Percentiles rank a stretch among this genome's conserved stretches.
These are phyloP conservation scores for Enteromius anoplus DNA, from an alignment of 2,797 vertebrate species.

Conservation along the genomic window DNA sequence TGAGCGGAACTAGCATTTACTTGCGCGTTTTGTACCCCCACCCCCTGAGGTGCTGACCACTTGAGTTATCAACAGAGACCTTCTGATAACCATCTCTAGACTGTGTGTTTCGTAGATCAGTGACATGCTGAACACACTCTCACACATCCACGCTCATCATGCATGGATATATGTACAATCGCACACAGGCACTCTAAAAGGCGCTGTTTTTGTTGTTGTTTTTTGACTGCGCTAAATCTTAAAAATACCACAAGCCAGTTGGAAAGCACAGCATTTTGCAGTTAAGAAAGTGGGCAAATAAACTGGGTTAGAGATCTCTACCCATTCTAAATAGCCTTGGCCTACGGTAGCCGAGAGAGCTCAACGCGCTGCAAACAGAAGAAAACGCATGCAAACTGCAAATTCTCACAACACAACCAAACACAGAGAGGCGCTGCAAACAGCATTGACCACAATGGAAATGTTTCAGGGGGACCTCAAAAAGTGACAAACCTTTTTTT, in stretches of 20 bases:
- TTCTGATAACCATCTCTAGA: slow-evolving; percentile 37
- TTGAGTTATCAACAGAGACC: slow-evolving; percentile 32
- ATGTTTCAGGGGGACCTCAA: no score
- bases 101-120: not conserved
- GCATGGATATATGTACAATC: not conserved
- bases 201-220: no score
- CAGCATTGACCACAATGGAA: no score
- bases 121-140: not conserved
- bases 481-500: no score
- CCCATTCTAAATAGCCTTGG: not conserved
- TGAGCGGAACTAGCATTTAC: slow-evolving; percentile 24
- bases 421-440: no score
- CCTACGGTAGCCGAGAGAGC: not conserved
- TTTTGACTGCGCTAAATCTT: not conserved
- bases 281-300: no score
- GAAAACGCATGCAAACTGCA: no score
- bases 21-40: slow-evolving; percentile 3
- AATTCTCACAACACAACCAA: no score
- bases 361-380: no score
- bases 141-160: not conserved
- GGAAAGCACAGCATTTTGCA: not conserved
- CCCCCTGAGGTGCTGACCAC: slow-evolving; percentile 44
- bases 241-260: not conserved
- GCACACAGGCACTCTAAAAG: not conserved
- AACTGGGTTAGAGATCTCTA: not conserved